phyloP scores from a whole-genome alignment of 2,797 vertebrate species.

The Etheostoma perlongum region DNA sequence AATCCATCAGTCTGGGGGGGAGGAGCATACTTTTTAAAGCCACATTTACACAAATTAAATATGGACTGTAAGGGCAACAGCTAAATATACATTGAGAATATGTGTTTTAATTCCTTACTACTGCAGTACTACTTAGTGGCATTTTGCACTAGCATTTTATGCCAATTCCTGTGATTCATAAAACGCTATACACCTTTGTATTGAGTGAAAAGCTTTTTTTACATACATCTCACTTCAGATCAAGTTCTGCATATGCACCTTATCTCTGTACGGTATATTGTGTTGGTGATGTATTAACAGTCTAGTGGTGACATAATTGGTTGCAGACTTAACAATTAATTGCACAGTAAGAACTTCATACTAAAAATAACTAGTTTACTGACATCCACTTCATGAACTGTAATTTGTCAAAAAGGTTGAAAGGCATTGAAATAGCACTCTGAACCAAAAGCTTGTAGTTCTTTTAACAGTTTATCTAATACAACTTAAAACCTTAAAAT shows the following conservation, averaged over 20 bases:
- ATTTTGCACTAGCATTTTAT: neutral
- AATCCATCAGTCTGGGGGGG: conserved; percentile 34
- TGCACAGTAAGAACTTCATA: conserved; percentile 7
- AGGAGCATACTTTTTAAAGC: conserved; percentile 3
- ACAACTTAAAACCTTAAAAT: conserved; percentile 1
- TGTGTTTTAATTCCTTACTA: neutral
- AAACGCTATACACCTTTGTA: neutral
- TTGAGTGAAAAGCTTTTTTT: neutral
- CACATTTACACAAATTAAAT: neutral
- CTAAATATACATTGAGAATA: no score
- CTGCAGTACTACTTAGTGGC: neutral
- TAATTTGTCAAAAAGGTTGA: conserved; percentile 18
- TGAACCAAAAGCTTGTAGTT: neutral
- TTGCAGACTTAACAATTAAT: conserved; percentile 10
- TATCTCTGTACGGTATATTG: neutral
- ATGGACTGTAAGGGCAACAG: neutral
- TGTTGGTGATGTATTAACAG: neutral
- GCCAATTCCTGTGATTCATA: neutral
- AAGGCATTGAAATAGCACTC: neutral
- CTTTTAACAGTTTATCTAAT: neutral
- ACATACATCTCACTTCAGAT: no score
- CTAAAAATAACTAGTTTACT: conserved; percentile 10
- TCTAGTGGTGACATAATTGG: conserved; percentile 4
- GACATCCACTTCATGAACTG: conserved; percentile 2
- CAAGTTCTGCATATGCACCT: neutral